phyloP scores from a whole-genome alignment of 2,113 vertebrate species.

The Anarhynchus alexandrinus region DNA sequence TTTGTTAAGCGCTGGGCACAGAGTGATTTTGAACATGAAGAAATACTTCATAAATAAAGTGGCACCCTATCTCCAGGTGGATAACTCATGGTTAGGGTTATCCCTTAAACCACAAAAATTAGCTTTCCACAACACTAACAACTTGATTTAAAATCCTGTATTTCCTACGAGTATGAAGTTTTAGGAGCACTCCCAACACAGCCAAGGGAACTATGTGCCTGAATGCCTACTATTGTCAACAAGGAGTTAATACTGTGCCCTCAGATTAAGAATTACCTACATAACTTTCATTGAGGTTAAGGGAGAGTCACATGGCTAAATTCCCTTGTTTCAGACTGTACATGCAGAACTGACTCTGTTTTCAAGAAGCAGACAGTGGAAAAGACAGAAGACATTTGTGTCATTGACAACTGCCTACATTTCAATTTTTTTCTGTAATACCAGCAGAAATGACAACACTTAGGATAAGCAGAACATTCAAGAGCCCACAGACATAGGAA shows the following conservation, averaged over 20 bases:
- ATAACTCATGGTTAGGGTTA: background rate
- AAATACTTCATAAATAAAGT: background rate
- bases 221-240: background rate
- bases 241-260: background rate
- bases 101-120: background rate
- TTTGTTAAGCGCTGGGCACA: background rate
- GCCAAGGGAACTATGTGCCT: background rate
- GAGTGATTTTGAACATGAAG: background rate
- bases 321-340: background rate
- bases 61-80: background rate
- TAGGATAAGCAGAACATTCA: background rate
- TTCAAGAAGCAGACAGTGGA: constrained; percentile 12
- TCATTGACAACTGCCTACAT: constrained; percentile 27
- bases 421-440: constrained; percentile 12
- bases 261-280: background rate
- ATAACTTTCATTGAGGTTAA: background rate
- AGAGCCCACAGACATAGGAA: background rate
- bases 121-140: background rate
- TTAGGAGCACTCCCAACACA: background rate
- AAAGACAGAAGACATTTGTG: constrained; percentile 5
- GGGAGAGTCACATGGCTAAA: background rate
- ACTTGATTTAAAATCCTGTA: background rate
- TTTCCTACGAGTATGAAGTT: background rate
- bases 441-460: background rate
- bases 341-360: background rate